Conservation (phyloP, 2,797 vertebrate genomes). For the Borostomias antarcticus region DNA sequence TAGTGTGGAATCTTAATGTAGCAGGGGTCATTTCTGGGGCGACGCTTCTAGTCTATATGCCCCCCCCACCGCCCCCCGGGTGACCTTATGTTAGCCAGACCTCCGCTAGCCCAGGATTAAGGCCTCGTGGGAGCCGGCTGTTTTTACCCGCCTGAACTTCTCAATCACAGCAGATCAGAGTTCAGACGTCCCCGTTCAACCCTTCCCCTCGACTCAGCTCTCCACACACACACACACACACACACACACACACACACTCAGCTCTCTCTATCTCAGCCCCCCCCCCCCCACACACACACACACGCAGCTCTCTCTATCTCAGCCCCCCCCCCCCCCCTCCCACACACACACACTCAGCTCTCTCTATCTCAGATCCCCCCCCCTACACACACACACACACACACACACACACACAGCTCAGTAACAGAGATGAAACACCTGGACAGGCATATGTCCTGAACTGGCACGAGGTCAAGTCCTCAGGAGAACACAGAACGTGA, state of each 20-base stretch:
- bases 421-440: too few relatives aligned
- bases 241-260: neutral
- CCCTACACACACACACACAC: neutral
- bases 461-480: too few relatives aligned
- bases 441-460: too few relatives aligned
- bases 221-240: neutral
- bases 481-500: too few relatives aligned
- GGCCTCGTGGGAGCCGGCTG: slow-evolving; percentile 36
- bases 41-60: neutral
- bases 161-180: slow-evolving; percentile 41
- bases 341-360: too few relatives aligned
- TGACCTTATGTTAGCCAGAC: neutral
- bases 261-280: neutral
- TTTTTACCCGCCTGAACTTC: slow-evolving; percentile 19
- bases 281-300: too few relatives aligned
- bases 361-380: neutral
- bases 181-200: slow-evolving; percentile 43
- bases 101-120: slow-evolving; percentile 36
- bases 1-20: too few relatives aligned
- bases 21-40: neutral
- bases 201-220: neutral
- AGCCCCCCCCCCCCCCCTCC: too few relatives aligned
- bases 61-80: neutral
- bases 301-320: too few relatives aligned
- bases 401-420: too few relatives aligned